Percentiles rank a stretch among this genome's conserved stretches.
These are phyloP conservation scores for Eristalinus sepulchralis DNA, from an alignment of 2,888 invertebrate genomes.

Conservation along the genomic window DNA sequence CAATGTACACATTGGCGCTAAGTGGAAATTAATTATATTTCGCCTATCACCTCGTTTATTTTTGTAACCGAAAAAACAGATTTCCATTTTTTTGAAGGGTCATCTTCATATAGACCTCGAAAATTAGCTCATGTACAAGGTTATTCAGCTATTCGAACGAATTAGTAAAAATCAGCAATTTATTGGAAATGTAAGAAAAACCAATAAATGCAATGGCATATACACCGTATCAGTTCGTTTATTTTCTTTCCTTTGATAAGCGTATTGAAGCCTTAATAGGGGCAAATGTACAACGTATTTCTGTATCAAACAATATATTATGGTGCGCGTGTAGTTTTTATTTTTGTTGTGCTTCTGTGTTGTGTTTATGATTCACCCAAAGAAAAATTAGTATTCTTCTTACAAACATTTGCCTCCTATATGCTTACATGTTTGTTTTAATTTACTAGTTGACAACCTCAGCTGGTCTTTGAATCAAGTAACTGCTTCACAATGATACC, in stretches of 20 bases:
- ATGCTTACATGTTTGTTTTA: not conserved
- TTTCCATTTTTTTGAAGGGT: constrained; percentile 16
- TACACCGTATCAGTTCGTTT: not conserved
- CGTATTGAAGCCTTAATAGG: not conserved
- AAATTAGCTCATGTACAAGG: constrained; percentile 35
- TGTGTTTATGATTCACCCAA: not conserved
- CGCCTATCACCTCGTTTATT: not conserved
- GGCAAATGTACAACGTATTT: not conserved
- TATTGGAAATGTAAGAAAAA: not conserved
- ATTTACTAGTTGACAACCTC: not conserved
- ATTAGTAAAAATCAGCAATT: not conserved
- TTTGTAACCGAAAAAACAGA: constrained; percentile 24
- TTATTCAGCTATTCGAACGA: not conserved
- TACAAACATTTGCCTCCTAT: not conserved
- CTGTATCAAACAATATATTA: not conserved
- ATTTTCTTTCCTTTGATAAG: not conserved
- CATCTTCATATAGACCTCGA: constrained; percentile 49
- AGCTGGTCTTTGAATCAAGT: not conserved
- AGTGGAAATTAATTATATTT: constrained; percentile 16
- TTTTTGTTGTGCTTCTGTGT: not conserved
- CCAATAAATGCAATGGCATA: not conserved
- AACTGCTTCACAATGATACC: not conserved
- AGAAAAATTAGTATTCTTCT: not conserved
- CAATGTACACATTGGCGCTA: not conserved
- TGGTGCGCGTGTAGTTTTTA: not conserved